Evolutionary conservation across 2,797 vertebrate species (phyloP), one percentile per base, ranked within the genome.

Genomic region (Otus scops): DNA sequence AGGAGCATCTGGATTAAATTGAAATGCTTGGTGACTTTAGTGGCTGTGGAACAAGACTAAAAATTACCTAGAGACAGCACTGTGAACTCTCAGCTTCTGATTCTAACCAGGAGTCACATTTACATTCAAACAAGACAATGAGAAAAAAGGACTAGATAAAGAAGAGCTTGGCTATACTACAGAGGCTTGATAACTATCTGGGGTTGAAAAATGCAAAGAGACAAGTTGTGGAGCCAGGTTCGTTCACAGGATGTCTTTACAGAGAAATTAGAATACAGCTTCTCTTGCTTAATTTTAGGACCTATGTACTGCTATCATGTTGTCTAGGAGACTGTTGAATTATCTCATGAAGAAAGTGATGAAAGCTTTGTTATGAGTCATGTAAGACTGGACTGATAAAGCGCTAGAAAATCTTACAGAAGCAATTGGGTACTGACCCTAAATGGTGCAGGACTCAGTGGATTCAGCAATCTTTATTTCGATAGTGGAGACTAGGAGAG

Each of bases 321-420:
- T 88, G 74, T 93, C 77, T 76, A 73, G 74, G 73, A 87, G 73
- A 82, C 16, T 78, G n/a, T 39, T 89, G 61, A 94, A 79, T 86
- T 93, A 63, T 57, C 28, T 91, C 38, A 70, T 1, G 27, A 86
- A 50, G 79, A 53, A 88, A 88, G 50, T 71, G 38, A 81, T 81
- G 61, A 84, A 88, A 88, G 30, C 28, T 75, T 81, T 96, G 32
- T 77, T 86, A 60, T 63, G 61, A 79, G 15, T 67, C 38, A 39
- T 36, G 24, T 78, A 51, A 92, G 85, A 59, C 57, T 53, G 50
- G 69, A 36, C 41, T 39, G 85, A 84, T 90, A 75, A 88, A 84
- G 73, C 27, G 15, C 41, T 38, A 64, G 38, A 54, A 59, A 60
- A 39, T 45, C 10, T 53, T 73, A 51, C 27, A 54, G 54, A 69